Conservation (phyloP, 2,113 vertebrate species). For the Paradisaea rubra region DNA sequence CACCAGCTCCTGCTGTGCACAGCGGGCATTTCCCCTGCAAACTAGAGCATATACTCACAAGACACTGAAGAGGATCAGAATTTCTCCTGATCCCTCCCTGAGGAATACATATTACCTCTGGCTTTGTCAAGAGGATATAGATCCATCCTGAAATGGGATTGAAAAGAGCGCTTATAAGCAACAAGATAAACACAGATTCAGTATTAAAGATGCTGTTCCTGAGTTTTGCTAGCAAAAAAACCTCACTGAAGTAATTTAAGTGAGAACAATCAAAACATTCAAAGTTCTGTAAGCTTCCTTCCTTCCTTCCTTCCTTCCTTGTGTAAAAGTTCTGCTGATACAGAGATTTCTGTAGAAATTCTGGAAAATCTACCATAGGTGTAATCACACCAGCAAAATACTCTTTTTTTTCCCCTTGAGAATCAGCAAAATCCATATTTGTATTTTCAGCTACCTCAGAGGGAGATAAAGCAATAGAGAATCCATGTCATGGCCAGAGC, state of each 20-base stretch:
- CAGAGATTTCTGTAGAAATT: background rate
- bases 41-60: background rate
- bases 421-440: background rate
- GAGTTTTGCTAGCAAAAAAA: background rate
- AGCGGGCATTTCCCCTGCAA: constrained; percentile 45
- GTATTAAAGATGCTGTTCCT: background rate
- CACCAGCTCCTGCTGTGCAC: constrained; percentile 65
- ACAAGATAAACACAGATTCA: background rate
- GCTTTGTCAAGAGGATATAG: background rate
- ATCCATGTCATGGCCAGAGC: background rate
- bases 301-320: no score
- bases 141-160: background rate
- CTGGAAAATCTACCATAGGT: background rate
- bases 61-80: constrained; percentile 5
- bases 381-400: background rate
- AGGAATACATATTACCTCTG: background rate
- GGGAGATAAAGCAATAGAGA: background rate
- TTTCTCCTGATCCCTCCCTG: background rate
- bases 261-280: background rate
- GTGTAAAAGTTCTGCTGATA: background rate
- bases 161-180: background rate
- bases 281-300: background rate
- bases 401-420: background rate
- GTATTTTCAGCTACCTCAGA: background rate
- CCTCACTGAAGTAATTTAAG: background rate